Conservation (phyloP, 2,797 vertebrate species). For the Sternarchorhynchus goeldii region DNA sequence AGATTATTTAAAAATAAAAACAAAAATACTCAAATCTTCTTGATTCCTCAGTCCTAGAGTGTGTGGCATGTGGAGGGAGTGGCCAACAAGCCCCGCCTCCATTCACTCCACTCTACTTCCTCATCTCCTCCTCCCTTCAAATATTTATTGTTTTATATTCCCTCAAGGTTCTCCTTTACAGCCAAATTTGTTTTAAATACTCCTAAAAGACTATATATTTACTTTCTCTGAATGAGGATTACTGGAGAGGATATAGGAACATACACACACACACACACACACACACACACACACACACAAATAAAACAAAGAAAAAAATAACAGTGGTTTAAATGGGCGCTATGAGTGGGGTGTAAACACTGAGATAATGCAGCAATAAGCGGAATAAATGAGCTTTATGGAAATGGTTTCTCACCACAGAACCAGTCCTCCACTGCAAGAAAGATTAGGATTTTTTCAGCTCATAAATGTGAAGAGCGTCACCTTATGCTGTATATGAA, state of each 20-base stretch:
- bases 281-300: no score
- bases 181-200: conserved; percentile 65
- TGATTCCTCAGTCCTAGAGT: conserved; percentile 1
- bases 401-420: conserved; percentile 51
- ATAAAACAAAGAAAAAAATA: conserved; percentile 11
- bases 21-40: not conserved
- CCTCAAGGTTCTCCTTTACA: conserved; percentile 65
- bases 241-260: no score
- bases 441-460: conserved; percentile 23
- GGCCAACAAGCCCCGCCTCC: conserved; percentile 66
- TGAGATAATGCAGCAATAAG: conserved; percentile 45
- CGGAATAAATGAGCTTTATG: conserved; percentile 38
- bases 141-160: conserved; percentile 68
- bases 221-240: conserved; percentile 30
- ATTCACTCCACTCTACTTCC: conserved; percentile 69
- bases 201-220: no score
- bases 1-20: conserved; percentile 49
- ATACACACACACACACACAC: no score
- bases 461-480: conserved; percentile 33
- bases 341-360: conserved; percentile 19
- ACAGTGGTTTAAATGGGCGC: conserved; percentile 31
- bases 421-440: conserved; percentile 31
- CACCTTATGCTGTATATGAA: conserved; percentile 35
- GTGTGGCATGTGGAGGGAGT: not conserved
- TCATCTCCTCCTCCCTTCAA: conserved; percentile 52